These are phyloP conservation scores for Podilymbus podiceps DNA, from an alignment of 2,113 vertebrate genomes.

Conservation along the genomic window DNA sequence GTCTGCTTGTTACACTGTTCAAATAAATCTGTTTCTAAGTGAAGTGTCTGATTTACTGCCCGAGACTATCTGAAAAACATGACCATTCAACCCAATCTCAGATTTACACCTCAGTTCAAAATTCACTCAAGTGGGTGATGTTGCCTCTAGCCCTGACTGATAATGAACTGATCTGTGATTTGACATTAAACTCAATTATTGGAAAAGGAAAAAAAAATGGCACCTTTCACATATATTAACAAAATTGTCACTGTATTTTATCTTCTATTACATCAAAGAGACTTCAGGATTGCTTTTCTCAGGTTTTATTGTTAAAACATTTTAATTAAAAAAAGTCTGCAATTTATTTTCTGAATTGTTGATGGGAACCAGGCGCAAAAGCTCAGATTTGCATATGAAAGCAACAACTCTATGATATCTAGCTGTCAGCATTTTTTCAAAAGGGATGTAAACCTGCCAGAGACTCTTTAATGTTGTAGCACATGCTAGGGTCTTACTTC, in stretches of 20 bases:
- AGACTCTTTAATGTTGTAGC: conserved; percentile 51
- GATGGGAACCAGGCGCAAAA: conserved; percentile 5
- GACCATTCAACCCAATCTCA: conserved; percentile 68
- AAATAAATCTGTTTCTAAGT: conserved; percentile 76
- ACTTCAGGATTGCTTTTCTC: conserved; percentile 40
- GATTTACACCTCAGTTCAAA: conserved; percentile 69
- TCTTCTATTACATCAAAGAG: conserved; percentile 53
- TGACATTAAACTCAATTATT: conserved; percentile 72
- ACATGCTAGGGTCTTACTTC: background rate
- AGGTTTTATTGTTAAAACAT: conserved; percentile 67
- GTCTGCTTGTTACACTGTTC: conserved; percentile 59
- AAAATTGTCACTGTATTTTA: conserved; percentile 55
- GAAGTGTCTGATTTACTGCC: conserved; percentile 64
- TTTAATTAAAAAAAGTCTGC: conserved; percentile 64
- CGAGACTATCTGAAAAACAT: conserved; percentile 72
- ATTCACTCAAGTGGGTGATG: conserved; percentile 30
- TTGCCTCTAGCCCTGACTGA: conserved; percentile 26
- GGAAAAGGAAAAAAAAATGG: background rate
- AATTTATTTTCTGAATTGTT: conserved; percentile 52
- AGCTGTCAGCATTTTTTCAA: conserved; percentile 48
- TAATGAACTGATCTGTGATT: conserved; percentile 59
- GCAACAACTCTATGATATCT: conserved; percentile 38
- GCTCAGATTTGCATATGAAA: conserved; percentile 71
- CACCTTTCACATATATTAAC: conserved; percentile 25
- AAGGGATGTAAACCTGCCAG: conserved; percentile 35